A percentile compares a stretch with the other conserved stretches of the same genome.
Evolutionary conservation across 2,888 invertebrate genomes (phyloP).

Genomic region (Brachyopa scutellaris): DNA sequence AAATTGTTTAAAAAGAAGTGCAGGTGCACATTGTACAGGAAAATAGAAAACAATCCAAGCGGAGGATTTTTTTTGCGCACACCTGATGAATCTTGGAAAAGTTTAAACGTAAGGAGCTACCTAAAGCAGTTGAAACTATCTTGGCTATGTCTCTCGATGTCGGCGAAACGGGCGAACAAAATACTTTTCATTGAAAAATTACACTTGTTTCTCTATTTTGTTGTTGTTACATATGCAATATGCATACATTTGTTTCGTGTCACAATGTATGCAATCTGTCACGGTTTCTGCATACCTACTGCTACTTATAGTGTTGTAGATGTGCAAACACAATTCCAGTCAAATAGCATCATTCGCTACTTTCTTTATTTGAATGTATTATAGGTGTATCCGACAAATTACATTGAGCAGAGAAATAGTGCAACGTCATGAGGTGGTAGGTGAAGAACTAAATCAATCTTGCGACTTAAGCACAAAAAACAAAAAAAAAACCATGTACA

Average conservation of each 20-base stretch:
- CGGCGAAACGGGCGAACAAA: constrained; percentile 19
- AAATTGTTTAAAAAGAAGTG: constrained; percentile 47
- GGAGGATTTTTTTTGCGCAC: constrained; percentile 57
- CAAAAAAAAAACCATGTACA: too few species aligned
- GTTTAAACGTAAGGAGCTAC: constrained; percentile 19
- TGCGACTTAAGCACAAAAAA: too few species aligned
- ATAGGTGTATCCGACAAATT: too few species aligned
- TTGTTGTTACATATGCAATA: neutral
- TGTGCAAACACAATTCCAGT: constrained; percentile 40
- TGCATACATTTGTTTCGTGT: constrained; percentile 2
- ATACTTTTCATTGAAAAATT: constrained; percentile 31
- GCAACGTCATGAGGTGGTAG: too few species aligned
- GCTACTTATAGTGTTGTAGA: constrained; percentile 25
- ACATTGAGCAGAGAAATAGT: too few species aligned
- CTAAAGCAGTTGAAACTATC: neutral
- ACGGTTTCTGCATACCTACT: constrained; percentile 35
- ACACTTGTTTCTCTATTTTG: constrained; percentile 24
- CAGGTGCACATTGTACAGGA: constrained; percentile 25
- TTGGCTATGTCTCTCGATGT: constrained; percentile 1
- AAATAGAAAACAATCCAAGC: constrained; percentile 51
- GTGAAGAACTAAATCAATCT: too few species aligned
- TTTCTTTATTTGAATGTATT: constrained; percentile 47
- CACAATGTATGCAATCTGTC: constrained; percentile 53
- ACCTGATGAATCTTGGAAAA: constrained; percentile 57
- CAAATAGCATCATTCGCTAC: constrained; percentile 39